Percentiles rank a stretch among this genome's conserved stretches.
Conservation (phyloP, 2,113 vertebrate species). For the Empidonax alnorum region DNA sequence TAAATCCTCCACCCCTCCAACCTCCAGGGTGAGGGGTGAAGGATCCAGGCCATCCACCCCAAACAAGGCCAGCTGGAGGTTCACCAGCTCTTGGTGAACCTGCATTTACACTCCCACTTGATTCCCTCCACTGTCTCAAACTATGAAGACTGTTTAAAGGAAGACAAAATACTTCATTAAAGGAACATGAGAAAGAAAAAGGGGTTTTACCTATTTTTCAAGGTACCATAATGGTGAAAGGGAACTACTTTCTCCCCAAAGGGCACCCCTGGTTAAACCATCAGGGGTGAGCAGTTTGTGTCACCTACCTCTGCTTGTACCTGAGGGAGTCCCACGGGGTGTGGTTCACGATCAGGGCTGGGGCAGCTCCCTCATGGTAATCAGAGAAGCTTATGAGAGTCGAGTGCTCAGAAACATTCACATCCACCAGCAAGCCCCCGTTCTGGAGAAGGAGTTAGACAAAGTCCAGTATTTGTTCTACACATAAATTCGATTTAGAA, state of each 20-base stretch:
- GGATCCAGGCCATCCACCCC: too few relatives aligned
- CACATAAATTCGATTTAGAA: not conserved
- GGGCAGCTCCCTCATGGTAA: conserved; percentile 92
- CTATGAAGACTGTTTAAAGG: not conserved
- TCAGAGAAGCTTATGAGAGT: conserved; percentile 87
- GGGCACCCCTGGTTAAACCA: not conserved
- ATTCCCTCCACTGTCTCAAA: not conserved
- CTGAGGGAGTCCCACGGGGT: conserved; percentile 79
- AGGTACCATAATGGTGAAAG: not conserved
- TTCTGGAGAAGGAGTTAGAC: conserved; percentile 70
- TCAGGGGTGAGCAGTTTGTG: not conserved
- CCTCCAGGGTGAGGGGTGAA: not conserved
- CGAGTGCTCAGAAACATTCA: conserved; percentile 87
- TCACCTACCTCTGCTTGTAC: conserved; percentile 81
- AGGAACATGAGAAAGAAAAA: not conserved
- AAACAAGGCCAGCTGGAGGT: not conserved
- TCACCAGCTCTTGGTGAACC: not conserved
- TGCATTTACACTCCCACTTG: not conserved
- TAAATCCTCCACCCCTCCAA: not conserved
- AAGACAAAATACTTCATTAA: not conserved
- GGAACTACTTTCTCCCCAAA: not conserved
- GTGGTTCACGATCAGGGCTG: conserved; percentile 92
- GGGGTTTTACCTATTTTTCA: fast-evolving
- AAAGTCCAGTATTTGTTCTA: not conserved
- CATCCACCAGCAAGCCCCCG: conserved; percentile 88